Conservation (phyloP, 2,113 vertebrate genomes). For the Centropus bengalensis region DNA sequence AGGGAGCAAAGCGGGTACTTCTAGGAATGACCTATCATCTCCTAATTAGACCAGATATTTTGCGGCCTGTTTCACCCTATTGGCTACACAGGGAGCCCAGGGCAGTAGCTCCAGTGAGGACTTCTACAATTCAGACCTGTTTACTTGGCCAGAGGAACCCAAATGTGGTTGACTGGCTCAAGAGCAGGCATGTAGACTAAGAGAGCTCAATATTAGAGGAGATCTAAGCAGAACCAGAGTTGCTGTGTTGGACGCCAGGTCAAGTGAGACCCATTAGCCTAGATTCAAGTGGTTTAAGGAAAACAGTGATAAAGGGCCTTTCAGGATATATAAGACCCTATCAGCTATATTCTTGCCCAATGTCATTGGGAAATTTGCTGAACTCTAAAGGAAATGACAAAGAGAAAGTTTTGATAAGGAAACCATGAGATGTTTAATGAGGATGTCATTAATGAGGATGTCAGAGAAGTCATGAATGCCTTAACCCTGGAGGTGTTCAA, state of each 20-base stretch:
- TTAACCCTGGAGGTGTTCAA: no score
- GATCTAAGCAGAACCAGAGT: not conserved
- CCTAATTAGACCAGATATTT: not conserved
- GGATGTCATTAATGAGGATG: no score
- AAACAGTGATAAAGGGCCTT: not conserved
- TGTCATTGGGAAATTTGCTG: not conserved
- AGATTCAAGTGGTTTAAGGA: not conserved
- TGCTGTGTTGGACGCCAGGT: not conserved
- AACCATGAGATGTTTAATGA: not conserved
- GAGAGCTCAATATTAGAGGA: not conserved
- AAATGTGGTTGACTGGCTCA: not conserved
- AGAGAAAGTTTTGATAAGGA: not conserved
- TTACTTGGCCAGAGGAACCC: not conserved
- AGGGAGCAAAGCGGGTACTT: not conserved
- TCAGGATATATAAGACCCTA: not conserved
- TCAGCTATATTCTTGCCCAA: not conserved
- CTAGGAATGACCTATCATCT: not conserved
- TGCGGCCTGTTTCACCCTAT: accelerated
- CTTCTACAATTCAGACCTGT: not conserved
- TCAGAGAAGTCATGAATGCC: no score
- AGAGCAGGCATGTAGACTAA: not conserved
- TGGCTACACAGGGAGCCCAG: not conserved
- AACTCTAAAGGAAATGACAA: not conserved
- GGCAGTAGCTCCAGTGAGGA: not conserved
- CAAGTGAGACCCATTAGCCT: not conserved